Evolutionary conservation across 2,113 vertebrate genomes (phyloP).

Genomic region (Gnathonemus echidnorhynchus): DNA sequence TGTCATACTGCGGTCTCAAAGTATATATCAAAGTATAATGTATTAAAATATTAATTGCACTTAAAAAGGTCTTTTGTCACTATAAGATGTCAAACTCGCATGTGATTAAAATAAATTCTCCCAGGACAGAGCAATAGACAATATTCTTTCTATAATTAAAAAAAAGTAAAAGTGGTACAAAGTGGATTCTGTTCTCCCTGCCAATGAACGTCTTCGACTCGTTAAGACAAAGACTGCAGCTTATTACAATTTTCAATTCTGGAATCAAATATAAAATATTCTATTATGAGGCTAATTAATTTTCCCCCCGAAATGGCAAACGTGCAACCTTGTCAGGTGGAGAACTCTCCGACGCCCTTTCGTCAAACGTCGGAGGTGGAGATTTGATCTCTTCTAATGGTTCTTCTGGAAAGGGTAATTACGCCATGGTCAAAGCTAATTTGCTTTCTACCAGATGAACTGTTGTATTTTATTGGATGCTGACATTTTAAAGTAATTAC

Average conservation of each 20-base stretch:
- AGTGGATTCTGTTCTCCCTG: slow-evolving; percentile 19
- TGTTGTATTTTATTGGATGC: slow-evolving; percentile 99
- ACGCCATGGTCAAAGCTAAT: slow-evolving; percentile 99
- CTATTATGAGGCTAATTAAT: slow-evolving; percentile 99
- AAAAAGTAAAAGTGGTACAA: background rate
- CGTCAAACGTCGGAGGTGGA: slow-evolving; percentile 99
- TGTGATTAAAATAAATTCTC: background rate
- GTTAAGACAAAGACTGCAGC: slow-evolving; percentile 92
- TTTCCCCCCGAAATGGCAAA: slow-evolving; percentile 98
- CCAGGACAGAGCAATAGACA: background rate
- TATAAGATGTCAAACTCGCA: background rate
- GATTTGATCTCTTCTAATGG: slow-evolving; percentile 99
- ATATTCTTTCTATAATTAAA: background rate
- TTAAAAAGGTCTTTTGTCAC: background rate
- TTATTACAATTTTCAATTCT: slow-evolving; percentile 98
- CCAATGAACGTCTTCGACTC: slow-evolving; percentile 61
- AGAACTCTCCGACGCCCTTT: slow-evolving; percentile 99
- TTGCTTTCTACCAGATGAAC: slow-evolving; percentile 99
- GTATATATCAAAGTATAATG: background rate
- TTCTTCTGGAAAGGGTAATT: slow-evolving; percentile 99
- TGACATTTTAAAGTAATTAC: slow-evolving; percentile 99
- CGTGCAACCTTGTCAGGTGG: slow-evolving; percentile 99
- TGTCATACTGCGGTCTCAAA: background rate
- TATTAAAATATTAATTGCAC: slow-evolving; percentile 1
- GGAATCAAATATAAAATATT: slow-evolving; percentile 99